Base-by-base conservation (phyloP, 2,797 vertebrate genomes). In the Mionectes olivaceus region DNA sequence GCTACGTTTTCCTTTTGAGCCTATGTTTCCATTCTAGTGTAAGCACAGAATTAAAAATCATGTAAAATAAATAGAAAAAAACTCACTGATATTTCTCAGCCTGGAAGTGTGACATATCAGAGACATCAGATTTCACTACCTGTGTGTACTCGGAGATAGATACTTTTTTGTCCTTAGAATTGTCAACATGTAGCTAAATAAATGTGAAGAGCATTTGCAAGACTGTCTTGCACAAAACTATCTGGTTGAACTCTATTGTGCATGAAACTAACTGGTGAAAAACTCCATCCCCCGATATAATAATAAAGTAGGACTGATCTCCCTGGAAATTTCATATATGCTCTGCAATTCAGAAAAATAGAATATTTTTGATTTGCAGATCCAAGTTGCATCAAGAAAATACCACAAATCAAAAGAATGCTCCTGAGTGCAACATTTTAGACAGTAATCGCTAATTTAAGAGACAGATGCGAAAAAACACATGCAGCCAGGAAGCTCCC, bases 401-500 rank as follows among this genome's bases (percentile, higher is more conserved):
- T 64, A 33, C 19, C 67, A 65, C 61, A 91, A 87, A 94, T 79
- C 44, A 52, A 74, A 75, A 77, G 37, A 95, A 82, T 37, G 37
- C 9, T 89, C 59, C 78, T 7, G 14, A 73, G 59, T 32, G 9
- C 43, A 89, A 56, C 56, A 83, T 93, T 96, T 93, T 79, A 25
- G 56, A 25, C 24, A 67, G 23, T 33, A 81, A 76, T 52, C 24
- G 70, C 59, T 85, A 64, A 86, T 85, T 69, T 75, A 84, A 50
- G 61, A 96, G 59, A 74, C 39, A 91, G 74, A 79, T 67, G 69
- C 74, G 68, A 46, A 81, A 93, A 94, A 92, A 23, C 24, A 67
- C 23, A 59, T 5, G 6, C 19, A 67, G 33, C 30, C 63, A 70
- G 69, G 77, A 74, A 81, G 59, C 11, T 81, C 74, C 75, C 67